phyloP scores from a whole-genome alignment of 2,888 invertebrate genomes.

The Onthophagus sagittarius region DNA sequence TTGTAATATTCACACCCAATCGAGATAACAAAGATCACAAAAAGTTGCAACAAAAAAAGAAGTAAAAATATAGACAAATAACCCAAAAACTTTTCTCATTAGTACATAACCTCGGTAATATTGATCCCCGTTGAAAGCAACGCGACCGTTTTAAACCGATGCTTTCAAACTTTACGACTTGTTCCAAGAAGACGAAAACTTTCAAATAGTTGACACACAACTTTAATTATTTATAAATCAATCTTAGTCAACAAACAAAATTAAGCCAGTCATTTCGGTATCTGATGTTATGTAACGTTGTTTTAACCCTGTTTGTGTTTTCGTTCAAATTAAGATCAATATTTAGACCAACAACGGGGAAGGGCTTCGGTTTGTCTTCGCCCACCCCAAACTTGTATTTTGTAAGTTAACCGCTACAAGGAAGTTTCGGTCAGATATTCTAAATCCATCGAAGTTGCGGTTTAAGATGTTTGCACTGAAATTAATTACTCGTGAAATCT shows the following conservation, averaged over 20 bases:
- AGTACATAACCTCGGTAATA: neutral
- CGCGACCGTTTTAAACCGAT: neutral
- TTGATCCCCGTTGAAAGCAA: neutral
- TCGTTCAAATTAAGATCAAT: neutral
- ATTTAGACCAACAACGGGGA: neutral
- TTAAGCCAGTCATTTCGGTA: too few species aligned
- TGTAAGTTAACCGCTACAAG: neutral
- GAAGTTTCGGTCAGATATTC: neutral
- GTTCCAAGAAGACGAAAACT: neutral
- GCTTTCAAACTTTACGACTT: neutral
- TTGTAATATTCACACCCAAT: too few species aligned
- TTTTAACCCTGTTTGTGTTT: neutral
- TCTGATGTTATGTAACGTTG: too few species aligned
- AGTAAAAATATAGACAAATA: neutral
- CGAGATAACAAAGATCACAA: too few species aligned
- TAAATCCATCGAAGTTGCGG: neutral
- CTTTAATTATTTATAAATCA: too few species aligned
- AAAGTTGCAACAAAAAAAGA: too few species aligned
- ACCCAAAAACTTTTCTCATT: neutral
- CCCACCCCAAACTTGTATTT: neutral
- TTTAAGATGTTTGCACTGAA: neutral
- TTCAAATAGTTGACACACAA: neutral
- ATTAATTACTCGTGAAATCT: neutral
- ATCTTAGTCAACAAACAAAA: too few species aligned
- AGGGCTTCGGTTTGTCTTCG: neutral